Conservation (phyloP, 1,140 invertebrate genomes). For the Mycetomoellerius zeteki region DNA sequence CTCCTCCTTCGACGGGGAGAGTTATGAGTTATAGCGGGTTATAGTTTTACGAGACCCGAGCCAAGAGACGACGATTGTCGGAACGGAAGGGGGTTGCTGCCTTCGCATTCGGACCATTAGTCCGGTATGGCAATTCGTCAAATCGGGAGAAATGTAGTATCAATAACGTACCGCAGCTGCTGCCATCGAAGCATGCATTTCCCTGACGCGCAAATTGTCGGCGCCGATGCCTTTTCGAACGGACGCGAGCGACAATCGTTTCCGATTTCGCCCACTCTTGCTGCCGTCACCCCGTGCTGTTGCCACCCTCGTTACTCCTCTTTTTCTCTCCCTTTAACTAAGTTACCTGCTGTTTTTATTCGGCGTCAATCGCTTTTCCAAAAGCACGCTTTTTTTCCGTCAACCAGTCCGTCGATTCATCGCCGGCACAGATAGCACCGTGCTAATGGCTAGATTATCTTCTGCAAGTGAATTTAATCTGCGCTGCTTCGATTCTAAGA, state of each 20-base stretch:
- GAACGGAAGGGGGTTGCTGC: slow-evolving; percentile 64
- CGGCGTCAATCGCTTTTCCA: slow-evolving; percentile 62
- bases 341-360: slow-evolving; percentile 63
- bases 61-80: slow-evolving; percentile 64
- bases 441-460: slow-evolving; percentile 37
- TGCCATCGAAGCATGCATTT: slow-evolving; percentile 85
- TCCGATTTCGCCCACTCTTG: slow-evolving; percentile 70
- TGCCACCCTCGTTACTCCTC: neutral
- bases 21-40: slow-evolving; percentile 77
- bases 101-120: slow-evolving; percentile 86
- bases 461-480: slow-evolving; percentile 44
- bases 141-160: slow-evolving; percentile 88
- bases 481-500: neutral
- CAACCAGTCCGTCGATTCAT: slow-evolving; percentile 67
- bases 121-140: slow-evolving; percentile 86
- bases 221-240: slow-evolving; percentile 62
- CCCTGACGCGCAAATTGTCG: slow-evolving; percentile 83
- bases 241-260: slow-evolving; percentile 76
- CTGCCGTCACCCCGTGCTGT: neutral
- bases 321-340: neutral
- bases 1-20: slow-evolving; percentile 63
- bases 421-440: neutral
- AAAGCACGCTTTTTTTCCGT: slow-evolving; percentile 61
- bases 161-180: slow-evolving; percentile 87
- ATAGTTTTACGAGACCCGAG: slow-evolving; percentile 80